Evolutionary conservation across 2,797 vertebrate species (phyloP), one percentile per base, ranked within the genome.

Genomic region (Sitta carolinensis): DNA sequence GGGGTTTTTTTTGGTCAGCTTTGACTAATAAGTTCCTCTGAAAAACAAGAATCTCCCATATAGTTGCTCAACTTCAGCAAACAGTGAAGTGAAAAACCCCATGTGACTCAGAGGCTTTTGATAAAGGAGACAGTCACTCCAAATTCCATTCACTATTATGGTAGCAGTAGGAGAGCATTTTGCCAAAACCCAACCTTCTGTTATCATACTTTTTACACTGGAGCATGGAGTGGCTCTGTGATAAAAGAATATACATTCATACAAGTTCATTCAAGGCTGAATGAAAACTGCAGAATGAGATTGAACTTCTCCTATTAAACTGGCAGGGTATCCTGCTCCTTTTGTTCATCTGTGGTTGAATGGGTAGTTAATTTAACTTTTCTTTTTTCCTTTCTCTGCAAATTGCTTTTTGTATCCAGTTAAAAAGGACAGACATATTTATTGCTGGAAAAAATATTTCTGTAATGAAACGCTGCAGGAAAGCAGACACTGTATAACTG

Each of bases 11-110:
- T 76, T 45, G 45, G 25, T 75, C 63, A 79, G 16, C n/a, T 81
- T 43, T 95, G 85, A 86, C 55, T 86, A 91, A 55, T 30, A 87
- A 42, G 29, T 91, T 85, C 62, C 68, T 81, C 64, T 62, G 16
- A 26, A 73, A 90, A 40, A 75, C 78, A 84, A 80, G 54, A 40
- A 17, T 32, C 51, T 81, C 80, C 66, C 67, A 75, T 40, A 42
- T 6, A 66, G 80, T 94, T 94, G 85, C 90, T 94, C 90, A 90
- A 75, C 73, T 90, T 88, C 42, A 95, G 77, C 90, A 95, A 94
- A 96, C 77, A 93, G 70, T 76, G 76, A 77, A 76, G 61, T 88
- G 80, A 94, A 96, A 95, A 96, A 8, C 9, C 16, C 36, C 1
- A 3, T 36, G 38, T 94, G 92, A 95, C 68, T 96, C 90, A 92